phyloP scores from a whole-genome alignment of 2,888 invertebrate genomes.

The Siphlonurus alternatus region DNA sequence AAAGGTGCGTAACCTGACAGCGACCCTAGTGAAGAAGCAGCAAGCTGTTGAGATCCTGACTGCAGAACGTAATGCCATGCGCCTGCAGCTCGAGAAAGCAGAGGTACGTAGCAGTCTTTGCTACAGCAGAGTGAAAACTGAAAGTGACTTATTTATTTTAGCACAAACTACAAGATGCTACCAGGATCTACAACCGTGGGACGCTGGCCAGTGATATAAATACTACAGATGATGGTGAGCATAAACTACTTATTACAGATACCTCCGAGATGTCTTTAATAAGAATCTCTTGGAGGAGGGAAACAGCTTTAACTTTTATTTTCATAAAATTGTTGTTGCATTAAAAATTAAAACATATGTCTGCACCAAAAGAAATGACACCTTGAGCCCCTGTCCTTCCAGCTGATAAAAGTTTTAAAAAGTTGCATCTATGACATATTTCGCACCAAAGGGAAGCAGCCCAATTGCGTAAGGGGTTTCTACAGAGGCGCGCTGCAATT shows the following conservation, averaged over 20 bases:
- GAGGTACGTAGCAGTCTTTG: conserved; percentile 37
- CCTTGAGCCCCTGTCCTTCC: no score
- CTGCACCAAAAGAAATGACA: not conserved
- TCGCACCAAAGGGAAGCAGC: no score
- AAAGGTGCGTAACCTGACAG: conserved; percentile 36
- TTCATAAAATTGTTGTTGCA: not conserved
- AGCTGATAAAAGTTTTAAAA: no score
- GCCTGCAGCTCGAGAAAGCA: conserved; percentile 64
- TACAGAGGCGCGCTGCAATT: no score
- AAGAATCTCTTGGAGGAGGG: no score
- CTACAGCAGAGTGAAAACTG: no score
- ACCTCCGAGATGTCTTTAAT: no score
- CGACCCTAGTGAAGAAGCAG: conserved; percentile 73
- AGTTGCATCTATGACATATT: no score
- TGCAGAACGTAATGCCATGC: conserved; percentile 70
- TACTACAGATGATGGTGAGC: conserved; percentile 46
- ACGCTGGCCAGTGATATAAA: conserved; percentile 21
- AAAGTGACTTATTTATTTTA: not conserved
- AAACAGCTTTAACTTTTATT: no score
- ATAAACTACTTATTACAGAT: no score
- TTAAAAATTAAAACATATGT: conserved; percentile 2
- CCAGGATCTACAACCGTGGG: not conserved
- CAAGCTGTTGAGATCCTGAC: conserved; percentile 64
- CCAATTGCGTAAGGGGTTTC: no score
- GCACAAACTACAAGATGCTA: not conserved